phyloP scores from a whole-genome alignment of 2,888 invertebrate genomes.

The Tortrix viridana region DNA sequence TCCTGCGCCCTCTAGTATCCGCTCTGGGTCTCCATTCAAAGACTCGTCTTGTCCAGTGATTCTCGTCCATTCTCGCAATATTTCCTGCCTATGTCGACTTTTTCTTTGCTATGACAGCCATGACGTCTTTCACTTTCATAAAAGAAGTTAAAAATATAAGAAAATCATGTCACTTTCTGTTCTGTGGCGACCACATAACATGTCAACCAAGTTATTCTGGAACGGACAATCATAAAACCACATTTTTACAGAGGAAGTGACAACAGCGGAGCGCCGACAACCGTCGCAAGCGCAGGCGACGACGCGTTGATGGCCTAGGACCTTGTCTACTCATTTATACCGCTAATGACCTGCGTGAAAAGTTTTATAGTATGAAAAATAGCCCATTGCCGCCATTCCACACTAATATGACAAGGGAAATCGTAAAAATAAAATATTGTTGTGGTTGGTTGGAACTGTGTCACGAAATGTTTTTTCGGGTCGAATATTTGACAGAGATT shows the following conservation, averaged over 20 bases:
- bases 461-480: constrained; percentile 20
- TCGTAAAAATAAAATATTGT: constrained; percentile 49
- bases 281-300: constrained; percentile 51
- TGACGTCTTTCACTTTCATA: no score
- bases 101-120: no score
- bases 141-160: no score
- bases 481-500: constrained; percentile 9
- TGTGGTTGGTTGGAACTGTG: constrained; percentile 10
- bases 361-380: constrained; percentile 70
- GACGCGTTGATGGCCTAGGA: constrained; percentile 67
- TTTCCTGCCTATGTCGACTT: no score
- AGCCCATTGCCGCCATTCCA: constrained; percentile 51
- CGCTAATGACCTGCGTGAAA: constrained; percentile 63
- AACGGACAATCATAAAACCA: constrained; percentile 54
- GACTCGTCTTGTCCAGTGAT: no score
- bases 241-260: constrained; percentile 68
- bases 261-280: constrained; percentile 47
- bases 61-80: no score
- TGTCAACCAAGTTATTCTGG: constrained; percentile 40
- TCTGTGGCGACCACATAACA: no score
- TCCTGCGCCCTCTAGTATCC: no score
- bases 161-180: no score
- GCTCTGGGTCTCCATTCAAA: no score
- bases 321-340: constrained; percentile 67
- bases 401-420: constrained; percentile 50